Evolutionary conservation across 2,888 invertebrate species (phyloP).

Genomic region (Megalurothrips usitatus): DNA sequence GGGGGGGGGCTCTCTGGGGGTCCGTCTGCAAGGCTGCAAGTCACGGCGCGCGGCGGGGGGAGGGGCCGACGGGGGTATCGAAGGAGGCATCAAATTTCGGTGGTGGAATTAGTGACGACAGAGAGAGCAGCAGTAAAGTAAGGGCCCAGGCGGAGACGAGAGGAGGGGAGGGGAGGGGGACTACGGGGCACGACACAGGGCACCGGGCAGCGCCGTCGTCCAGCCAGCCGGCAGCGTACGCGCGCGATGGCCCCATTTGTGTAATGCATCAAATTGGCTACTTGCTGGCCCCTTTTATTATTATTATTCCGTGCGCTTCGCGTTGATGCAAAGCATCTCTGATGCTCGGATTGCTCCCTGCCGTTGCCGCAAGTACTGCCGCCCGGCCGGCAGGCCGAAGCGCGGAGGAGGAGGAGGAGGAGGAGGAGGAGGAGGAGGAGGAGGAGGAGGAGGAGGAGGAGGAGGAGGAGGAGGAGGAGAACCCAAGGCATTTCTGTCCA

Average conservation of each 20-base stretch:
- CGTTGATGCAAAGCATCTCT: neutral
- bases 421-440: no score
- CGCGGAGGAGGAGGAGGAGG: no score
- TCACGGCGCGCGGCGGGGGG: no score
- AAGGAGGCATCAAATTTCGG: slow-evolving; percentile 3
- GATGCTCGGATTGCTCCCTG: no score
- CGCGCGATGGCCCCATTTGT: neutral
- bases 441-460: no score
- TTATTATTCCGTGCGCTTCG: neutral
- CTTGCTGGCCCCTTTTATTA: neutral
- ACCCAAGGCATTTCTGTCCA: no score
- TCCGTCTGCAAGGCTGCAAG: no score
- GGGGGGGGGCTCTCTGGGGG: no score
- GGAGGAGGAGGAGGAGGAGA: no score
- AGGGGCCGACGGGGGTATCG: neutral
- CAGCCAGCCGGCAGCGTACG: neutral
- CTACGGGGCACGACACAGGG: neutral
- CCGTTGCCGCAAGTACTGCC: no score
- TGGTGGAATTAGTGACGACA: neutral
- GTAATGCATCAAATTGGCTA: neutral
- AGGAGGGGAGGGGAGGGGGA: neutral
- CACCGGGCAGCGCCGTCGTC: neutral
- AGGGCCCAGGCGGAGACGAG: neutral
- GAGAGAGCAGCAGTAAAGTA: slow-evolving; percentile 22
- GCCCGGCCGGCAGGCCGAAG: no score